Percentiles rank a stretch among this genome's conserved stretches.
Evolutionary conservation across 1,140 invertebrate species (phyloP).

Genomic region (Polyergus mexicanus): DNA sequence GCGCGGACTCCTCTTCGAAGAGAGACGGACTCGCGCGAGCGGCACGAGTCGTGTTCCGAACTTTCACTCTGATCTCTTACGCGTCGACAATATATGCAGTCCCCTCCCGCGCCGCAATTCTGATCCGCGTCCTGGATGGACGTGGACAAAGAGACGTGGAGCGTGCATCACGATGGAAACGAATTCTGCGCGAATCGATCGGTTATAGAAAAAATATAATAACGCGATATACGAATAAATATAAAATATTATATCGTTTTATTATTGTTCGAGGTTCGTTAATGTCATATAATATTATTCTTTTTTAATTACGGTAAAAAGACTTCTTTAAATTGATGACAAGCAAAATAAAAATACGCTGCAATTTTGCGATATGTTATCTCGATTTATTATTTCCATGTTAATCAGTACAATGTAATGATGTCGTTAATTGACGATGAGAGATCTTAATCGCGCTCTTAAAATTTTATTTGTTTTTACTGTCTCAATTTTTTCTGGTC

Average conservation of each 20-base stretch:
- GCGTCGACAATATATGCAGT: conserved; percentile 72
- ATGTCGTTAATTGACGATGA: neutral
- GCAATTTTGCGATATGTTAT: neutral
- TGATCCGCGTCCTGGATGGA: conserved; percentile 65
- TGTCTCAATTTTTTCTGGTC: neutral
- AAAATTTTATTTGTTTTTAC: conserved; percentile 6
- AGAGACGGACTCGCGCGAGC: conserved; percentile 66
- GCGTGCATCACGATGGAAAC: conserved; percentile 33
- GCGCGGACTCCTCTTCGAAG: conserved; percentile 76
- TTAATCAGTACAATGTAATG: conserved; percentile 3
- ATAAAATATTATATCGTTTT: neutral
- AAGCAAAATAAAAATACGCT: neutral
- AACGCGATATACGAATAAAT: neutral
- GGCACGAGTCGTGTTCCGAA: conserved; percentile 76
- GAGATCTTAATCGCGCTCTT: neutral
- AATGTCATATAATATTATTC: neutral
- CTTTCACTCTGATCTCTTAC: conserved; percentile 81
- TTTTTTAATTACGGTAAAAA: too few relatives aligned
- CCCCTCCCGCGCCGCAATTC: conserved; percentile 42
- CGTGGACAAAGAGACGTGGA: conserved; percentile 68
- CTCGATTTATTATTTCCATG: conserved; percentile 27
- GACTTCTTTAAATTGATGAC: neutral
- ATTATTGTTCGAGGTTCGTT: neutral
- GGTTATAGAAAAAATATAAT: neutral
- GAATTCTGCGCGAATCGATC: neutral